These are phyloP conservation scores for Cygnus olor DNA, from an alignment of 2,797 vertebrate species.

Conservation along the genomic window DNA sequence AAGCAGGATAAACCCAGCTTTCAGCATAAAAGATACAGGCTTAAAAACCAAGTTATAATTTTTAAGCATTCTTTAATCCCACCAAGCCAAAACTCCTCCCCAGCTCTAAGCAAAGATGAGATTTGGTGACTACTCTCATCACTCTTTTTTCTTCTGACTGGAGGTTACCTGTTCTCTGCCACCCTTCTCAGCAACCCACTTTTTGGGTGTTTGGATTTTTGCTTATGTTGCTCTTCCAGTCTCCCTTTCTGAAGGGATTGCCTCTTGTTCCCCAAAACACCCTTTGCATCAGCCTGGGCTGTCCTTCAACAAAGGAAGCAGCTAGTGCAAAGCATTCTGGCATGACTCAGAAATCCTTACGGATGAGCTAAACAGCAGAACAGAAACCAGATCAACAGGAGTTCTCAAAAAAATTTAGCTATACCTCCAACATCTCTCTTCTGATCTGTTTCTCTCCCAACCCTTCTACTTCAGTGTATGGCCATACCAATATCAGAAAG, in stretches of 20 bases:
- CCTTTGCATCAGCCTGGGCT: neutral
- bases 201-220: neutral
- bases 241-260: neutral
- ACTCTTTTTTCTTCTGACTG: neutral
- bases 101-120: neutral
- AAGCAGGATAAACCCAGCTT: neutral
- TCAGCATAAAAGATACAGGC: neutral
- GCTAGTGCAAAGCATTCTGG: neutral
- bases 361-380: neutral
- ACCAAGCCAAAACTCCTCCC: neutral
- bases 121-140: neutral
- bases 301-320: neutral
- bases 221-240: neutral
- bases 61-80: neutral
- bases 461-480: neutral
- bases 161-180: neutral
- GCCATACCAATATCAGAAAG: neutral
- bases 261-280: neutral
- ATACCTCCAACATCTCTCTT: neutral
- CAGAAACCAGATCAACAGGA: constrained; percentile 26
- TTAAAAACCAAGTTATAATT: neutral
- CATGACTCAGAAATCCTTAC: neutral
- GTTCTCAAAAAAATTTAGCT: neutral
- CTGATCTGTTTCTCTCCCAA: neutral
- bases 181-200: neutral